Percentiles rank a stretch among this genome's conserved stretches.
Evolutionary conservation across 2,113 vertebrate species (phyloP).

Genomic region (Erpornis zantholeuca): DNA sequence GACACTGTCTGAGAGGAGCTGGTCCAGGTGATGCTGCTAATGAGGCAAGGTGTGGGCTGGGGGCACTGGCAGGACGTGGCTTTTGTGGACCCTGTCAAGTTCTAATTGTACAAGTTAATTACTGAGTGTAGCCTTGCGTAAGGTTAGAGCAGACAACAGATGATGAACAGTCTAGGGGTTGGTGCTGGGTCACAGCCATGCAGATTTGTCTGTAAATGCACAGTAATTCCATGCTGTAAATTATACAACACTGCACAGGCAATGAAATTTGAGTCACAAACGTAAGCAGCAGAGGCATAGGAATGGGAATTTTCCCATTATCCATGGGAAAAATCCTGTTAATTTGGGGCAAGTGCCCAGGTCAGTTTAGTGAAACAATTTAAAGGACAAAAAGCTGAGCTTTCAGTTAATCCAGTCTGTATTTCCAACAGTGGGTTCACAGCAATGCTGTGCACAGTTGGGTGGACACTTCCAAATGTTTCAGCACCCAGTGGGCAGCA

Average conservation of each 20-base stretch:
- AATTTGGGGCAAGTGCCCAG: neutral
- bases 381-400: neutral
- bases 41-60: neutral
- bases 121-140: neutral
- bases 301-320: neutral
- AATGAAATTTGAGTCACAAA: neutral
- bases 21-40: neutral
- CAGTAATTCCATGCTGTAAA: neutral
- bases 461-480: neutral
- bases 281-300: neutral
- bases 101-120: neutral
- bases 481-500: neutral
- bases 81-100: neutral
- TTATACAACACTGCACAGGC: neutral
- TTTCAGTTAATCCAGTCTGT: neutral
- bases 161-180: accelerated
- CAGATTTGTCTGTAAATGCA: neutral
- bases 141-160: neutral
- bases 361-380: neutral
- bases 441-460: no score
- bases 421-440: neutral
- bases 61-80: neutral
- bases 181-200: neutral
- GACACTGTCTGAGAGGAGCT: neutral
- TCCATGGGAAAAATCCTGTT: neutral